Percentiles rank a stretch among this genome's conserved stretches.
These are phyloP conservation scores for Heliconius hermathena DNA, from an alignment of 1,140 invertebrate genomes.

Conservation along the genomic window DNA sequence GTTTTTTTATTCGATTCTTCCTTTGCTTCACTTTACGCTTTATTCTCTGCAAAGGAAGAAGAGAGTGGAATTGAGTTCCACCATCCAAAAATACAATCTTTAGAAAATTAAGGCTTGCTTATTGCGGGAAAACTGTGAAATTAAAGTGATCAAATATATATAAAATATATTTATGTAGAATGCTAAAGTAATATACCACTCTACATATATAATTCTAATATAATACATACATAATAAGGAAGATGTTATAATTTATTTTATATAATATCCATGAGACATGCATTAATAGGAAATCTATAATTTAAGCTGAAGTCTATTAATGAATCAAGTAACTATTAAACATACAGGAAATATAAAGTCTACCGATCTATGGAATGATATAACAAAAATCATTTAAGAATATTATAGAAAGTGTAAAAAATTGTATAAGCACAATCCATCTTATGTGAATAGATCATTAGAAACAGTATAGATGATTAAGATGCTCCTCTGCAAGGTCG, in stretches of 20 bases:
- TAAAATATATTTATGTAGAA: background rate
- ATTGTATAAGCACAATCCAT: background rate
- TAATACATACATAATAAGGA: background rate
- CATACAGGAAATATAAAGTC: background rate
- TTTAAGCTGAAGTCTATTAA: background rate
- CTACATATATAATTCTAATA: background rate
- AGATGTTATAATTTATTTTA: background rate
- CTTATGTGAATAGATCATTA: constrained; percentile 29
- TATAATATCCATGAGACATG: background rate
- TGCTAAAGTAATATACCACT: no score
- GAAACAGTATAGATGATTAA: constrained; percentile 35
- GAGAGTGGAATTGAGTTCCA: no score
- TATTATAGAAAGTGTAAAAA: background rate
- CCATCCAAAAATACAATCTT: no score
- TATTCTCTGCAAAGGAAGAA: no score
- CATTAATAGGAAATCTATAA: background rate
- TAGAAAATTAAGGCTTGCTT: no score
- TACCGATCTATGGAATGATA: background rate
- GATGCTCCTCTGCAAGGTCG: constrained; percentile 48
- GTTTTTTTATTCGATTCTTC: no score
- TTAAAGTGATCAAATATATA: background rate
- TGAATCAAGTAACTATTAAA: background rate
- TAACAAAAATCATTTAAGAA: background rate
- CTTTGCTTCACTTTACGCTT: no score
- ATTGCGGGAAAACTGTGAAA: no score